Percentiles rank a stretch among this genome's conserved stretches.
phyloP scores from a whole-genome alignment of 2,113 vertebrate genomes.

The Thermophis baileyi region DNA sequence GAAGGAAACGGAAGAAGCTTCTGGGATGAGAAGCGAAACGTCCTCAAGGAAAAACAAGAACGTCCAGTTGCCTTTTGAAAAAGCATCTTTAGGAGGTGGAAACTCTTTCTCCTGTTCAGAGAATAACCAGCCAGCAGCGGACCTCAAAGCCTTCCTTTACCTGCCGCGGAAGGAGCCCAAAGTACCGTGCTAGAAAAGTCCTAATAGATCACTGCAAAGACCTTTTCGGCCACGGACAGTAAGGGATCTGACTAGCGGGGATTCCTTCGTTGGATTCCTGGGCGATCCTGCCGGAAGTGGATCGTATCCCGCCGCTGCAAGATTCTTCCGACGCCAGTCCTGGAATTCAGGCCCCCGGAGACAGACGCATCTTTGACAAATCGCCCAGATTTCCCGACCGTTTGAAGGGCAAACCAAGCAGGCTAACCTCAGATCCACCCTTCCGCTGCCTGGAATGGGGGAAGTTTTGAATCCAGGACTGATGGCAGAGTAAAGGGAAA shows the following conservation, averaged over 20 bases:
- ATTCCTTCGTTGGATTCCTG: not conserved
- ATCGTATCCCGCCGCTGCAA: not conserved
- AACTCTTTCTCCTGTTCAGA: slow-evolving; percentile 1
- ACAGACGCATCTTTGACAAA: not conserved
- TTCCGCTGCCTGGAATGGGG: not conserved
- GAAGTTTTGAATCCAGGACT: not conserved
- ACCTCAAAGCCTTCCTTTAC: not conserved
- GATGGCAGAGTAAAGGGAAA: too few relatives aligned
- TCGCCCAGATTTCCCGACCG: not conserved
- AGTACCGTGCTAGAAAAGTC: not conserved
- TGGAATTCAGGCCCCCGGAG: not conserved
- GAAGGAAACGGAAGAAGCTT: too few relatives aligned
- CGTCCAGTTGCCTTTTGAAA: too few relatives aligned
- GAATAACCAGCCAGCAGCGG: not conserved
- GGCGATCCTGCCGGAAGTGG: not conserved
- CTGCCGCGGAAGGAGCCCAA: not conserved
- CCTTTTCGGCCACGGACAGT: not conserved
- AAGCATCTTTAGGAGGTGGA: too few relatives aligned
- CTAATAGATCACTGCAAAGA: not conserved
- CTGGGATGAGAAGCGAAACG: too few relatives aligned
- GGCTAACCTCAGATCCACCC: not conserved
- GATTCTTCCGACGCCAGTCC: not conserved
- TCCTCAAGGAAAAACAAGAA: too few relatives aligned
- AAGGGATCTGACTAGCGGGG: not conserved
- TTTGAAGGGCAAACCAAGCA: not conserved